Percentiles rank a stretch among this genome's conserved stretches.
These are phyloP conservation scores for Rhodophaea formosa DNA, from an alignment of 2,888 invertebrate species.

Conservation along the genomic window DNA sequence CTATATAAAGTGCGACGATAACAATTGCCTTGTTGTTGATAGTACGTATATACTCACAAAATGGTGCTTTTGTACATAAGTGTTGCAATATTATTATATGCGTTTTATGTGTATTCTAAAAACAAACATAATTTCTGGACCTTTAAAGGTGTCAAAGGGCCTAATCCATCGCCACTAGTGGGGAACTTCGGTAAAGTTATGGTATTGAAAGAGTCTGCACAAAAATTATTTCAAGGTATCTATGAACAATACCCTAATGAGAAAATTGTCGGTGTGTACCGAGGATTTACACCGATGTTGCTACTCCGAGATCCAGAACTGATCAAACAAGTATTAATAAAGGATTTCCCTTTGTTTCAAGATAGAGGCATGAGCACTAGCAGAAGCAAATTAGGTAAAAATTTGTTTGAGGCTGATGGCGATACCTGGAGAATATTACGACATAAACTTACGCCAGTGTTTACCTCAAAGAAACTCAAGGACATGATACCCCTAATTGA, in stretches of 20 bases:
- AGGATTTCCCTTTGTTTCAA: constrained; percentile 42
- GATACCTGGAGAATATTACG: constrained; percentile 47
- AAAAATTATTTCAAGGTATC: not conserved
- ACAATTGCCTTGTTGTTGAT: not conserved
- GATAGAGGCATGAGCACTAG: constrained; percentile 37
- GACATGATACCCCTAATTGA: constrained; percentile 47
- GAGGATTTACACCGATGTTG: constrained; percentile 34
- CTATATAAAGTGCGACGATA: not conserved
- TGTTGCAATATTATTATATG: constrained; percentile 16
- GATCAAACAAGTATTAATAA: constrained; percentile 38
- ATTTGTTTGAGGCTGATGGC: constrained; percentile 42
- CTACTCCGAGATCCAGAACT: constrained; percentile 41
- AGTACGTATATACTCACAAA: not conserved
- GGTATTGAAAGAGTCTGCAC: constrained; percentile 11
- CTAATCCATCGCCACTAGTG: constrained; percentile 30
- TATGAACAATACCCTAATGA: constrained; percentile 37
- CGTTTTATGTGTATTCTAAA: constrained; percentile 23
- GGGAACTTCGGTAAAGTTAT: constrained; percentile 35
- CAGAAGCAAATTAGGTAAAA: constrained; percentile 35
- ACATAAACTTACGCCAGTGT: constrained; percentile 44
- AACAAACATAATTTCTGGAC: constrained; percentile 32
- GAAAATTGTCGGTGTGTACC: constrained; percentile 41
- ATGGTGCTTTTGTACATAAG: constrained; percentile 22
- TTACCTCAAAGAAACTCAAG: constrained; percentile 42
- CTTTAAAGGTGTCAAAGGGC: constrained; percentile 31